Evolutionary conservation across 2,888 invertebrate genomes (phyloP), one percentile per base, ranked within the genome.

Genomic region (Trypoxylon attenuatum): DNA sequence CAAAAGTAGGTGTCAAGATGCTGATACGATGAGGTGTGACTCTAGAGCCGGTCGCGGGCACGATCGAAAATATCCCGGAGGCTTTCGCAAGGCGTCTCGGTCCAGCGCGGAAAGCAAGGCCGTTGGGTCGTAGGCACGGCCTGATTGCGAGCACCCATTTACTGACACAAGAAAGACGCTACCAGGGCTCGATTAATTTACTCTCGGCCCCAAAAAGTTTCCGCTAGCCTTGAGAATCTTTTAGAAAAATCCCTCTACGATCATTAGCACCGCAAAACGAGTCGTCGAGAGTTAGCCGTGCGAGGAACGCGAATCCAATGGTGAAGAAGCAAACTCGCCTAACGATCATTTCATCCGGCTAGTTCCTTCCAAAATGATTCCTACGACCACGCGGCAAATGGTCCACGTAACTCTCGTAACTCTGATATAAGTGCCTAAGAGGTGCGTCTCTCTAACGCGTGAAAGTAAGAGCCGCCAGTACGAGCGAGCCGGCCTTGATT

Each of bases 401-500:
- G n/a, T n/a, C n/a, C 49, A 39, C 33, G 39, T 45, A 23, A 55
- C 55, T 10, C 33, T 54, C 47, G 41, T n/a, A 23, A 42, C 21
- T 41, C 33, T 43, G 64, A 66, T 63, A 58, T 23, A 61, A 61
- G 23, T 45, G 47, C 47, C 39, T 42, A 21, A 59, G 53, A 60
- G 67, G 27, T 62, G 65, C 33, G 33, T 1, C 10, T 72, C 69
- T 74, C 81, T 75, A 80, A 76, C 72, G 77, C 76, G 82, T 80
- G 82, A 84, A 84, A 84, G 83, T 82, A 82, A 84, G 79, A 83
- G 80, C 82, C 72, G 58, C 58, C 54, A 46, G 67, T 65, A 55
- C 70, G 65, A 64, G 73, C 61, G 42, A 38, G 69, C 57, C 80
- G 84, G 82, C 85, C 86, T 86, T 85, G 85, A 84, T 84, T 83